Evolutionary conservation across 1,140 invertebrate genomes (phyloP).

Genomic region (Zaprionus inermis): DNA sequence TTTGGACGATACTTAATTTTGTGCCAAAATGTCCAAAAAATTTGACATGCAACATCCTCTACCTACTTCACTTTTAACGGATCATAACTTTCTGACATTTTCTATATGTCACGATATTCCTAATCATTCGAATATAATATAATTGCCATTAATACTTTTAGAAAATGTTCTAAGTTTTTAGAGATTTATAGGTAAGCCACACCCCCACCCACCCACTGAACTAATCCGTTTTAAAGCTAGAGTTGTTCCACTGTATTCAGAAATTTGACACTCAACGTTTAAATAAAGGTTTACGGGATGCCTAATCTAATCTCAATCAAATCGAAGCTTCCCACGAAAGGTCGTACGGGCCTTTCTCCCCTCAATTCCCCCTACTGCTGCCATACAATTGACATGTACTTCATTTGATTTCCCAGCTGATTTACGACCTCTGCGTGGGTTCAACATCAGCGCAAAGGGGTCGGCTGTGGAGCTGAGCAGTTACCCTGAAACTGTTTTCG

Average conservation of each 20-base stretch:
- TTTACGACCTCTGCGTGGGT: slow-evolving; percentile 23
- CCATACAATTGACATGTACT: slow-evolving; percentile 2
- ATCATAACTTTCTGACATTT: too few relatives aligned
- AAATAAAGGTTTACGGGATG: neutral
- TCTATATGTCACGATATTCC: too few relatives aligned
- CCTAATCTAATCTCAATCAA: neutral
- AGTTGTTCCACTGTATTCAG: neutral
- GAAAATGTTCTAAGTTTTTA: too few relatives aligned
- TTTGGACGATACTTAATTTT: too few relatives aligned
- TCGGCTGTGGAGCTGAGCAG: neutral
- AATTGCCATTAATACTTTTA: too few relatives aligned
- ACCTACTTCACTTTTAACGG: too few relatives aligned
- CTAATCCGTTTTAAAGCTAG: neutral
- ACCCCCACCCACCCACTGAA: too few relatives aligned
- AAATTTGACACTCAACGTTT: neutral
- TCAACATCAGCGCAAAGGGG: neutral
- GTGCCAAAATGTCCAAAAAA: too few relatives aligned
- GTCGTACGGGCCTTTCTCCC: neutral
- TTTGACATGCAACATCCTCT: too few relatives aligned
- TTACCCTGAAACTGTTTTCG: slow-evolving; percentile 5
- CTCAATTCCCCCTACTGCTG: neutral
- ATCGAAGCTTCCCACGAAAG: slow-evolving; percentile 14
- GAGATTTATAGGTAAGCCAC: too few relatives aligned
- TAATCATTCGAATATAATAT: too few relatives aligned
- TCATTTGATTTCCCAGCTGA: slow-evolving; percentile 33